phyloP scores from a whole-genome alignment of 1,140 invertebrate species.

The Meloidogyne floridensis region DNA sequence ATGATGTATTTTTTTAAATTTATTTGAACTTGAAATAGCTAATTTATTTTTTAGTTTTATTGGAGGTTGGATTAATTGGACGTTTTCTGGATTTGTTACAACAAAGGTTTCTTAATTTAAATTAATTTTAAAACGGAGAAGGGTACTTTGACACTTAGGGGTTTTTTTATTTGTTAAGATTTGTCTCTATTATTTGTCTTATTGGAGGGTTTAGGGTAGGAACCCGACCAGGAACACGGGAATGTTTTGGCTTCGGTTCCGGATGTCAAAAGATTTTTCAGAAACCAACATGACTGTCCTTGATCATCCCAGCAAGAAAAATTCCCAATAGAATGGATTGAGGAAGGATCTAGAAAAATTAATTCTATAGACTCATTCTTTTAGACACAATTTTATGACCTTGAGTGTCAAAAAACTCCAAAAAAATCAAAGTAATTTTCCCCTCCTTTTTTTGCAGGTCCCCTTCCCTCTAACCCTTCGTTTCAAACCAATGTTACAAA shows the following conservation, averaged over 20 bases:
- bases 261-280: no score
- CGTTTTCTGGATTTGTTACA: slow-evolving; percentile 98
- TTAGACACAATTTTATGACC: not conserved
- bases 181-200: no score
- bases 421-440: slow-evolving; percentile 13
- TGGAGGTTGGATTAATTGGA: slow-evolving; percentile 98
- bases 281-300: no score
- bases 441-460: slow-evolving; percentile 70
- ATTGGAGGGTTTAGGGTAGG: no score
- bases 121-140: not conserved
- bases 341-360: no score
- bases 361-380: not conserved
- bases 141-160: no score
- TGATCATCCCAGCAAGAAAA: no score
- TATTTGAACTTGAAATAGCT: not conserved
- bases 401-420: not conserved
- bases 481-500: slow-evolving; percentile 98
- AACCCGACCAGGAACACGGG: no score
- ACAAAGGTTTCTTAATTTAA: slow-evolving; percentile 72
- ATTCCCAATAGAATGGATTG: no score
- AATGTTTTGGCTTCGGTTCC: no score
- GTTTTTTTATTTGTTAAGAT: no score
- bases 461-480: slow-evolving; percentile 95
- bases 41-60: slow-evolving; percentile 38
- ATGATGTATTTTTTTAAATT: slow-evolving; percentile 38